Base-by-base conservation (phyloP, 1,140 invertebrate genomes). In the Drosophila aff. region DNA sequence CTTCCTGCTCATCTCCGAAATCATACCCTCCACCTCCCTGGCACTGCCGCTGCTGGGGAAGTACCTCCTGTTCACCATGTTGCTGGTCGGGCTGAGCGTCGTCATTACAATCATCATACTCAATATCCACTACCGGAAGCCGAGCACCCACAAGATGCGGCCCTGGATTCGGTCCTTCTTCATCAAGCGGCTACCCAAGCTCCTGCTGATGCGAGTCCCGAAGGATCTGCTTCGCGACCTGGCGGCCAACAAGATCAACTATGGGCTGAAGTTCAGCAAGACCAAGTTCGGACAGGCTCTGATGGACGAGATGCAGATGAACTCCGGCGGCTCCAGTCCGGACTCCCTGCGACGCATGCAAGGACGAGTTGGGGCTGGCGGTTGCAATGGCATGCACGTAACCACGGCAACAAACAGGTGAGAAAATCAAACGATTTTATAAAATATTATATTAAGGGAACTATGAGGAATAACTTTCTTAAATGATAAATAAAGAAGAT, bases 71-170 rank as follows among this genome's bases (percentile, higher is more conserved):
- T 99, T 99, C 92, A 99, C 99, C 3, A 99, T 99, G 98, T 95
- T 99, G 44, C 94, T 99, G 26, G 99, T 99, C 2, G 98, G 97
- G 1, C 93, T 99, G 10, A 99, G 98, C 23, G 99, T 99, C 44
- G 96, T 99, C 18, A 97, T 99, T 75, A 99, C 99, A 23, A 99
- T 99, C 78, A 96, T 99, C 64, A 98, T 99, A 82, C 94, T 99
- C 28, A 99, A 99, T 93, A 97, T 99, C n/a, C 99, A 99, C 93
- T 99, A 99, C 92, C 97, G 99, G 3, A 99, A 99, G 90, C 99
- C 99, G 4, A 98, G 98, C 77, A 99, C 99, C 0, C 99, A 99
- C 93, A 97, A 97, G 93, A 99, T 99, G 97, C 96, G 97, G 1
- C 96, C 96, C 0, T 98, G 98, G 97, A 96, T 98, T 9, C 94